Evolutionary conservation across 2,888 invertebrate species (phyloP).

Genomic region (Drosophila phalerata): DNA sequence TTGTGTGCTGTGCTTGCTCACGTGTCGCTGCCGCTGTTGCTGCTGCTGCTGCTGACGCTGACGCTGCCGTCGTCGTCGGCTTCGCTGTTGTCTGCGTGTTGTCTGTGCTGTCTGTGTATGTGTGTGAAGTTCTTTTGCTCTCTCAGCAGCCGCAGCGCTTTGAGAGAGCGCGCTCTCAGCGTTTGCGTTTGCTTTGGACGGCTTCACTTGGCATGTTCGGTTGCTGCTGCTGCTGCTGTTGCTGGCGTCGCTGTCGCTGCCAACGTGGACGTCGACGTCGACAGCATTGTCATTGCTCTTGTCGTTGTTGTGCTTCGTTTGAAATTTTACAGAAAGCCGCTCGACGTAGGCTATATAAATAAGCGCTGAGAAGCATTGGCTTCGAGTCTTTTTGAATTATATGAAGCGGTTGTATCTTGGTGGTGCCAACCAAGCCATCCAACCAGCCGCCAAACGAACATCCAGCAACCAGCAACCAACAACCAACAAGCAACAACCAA

Average conservation of each 20-base stretch:
- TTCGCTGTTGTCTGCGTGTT: not conserved
- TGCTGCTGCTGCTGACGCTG: slow-evolving; percentile 19
- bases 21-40: slow-evolving; percentile 52
- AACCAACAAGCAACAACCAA: slow-evolving; percentile 37
- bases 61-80: slow-evolving; percentile 21
- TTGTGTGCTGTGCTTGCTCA: slow-evolving; percentile 60
- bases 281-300: slow-evolving; percentile 53
- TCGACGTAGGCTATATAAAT: slow-evolving; percentile 86
- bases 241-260: slow-evolving; percentile 31
- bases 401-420: slow-evolving; percentile 86
- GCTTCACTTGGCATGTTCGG: slow-evolving; percentile 63
- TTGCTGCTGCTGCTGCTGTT: slow-evolving; percentile 37
- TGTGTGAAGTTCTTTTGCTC: slow-evolving; percentile 69
- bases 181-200: slow-evolving; percentile 49
- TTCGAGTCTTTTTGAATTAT: slow-evolving; percentile 86
- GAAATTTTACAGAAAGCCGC: slow-evolving; percentile 82
- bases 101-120: slow-evolving; percentile 29
- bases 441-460: slow-evolving; percentile 42
- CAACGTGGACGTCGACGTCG: slow-evolving; percentile 20
- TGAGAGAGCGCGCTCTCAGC: slow-evolving; percentile 41
- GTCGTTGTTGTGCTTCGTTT: slow-evolving; percentile 36
- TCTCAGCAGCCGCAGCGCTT: slow-evolving; percentile 56
- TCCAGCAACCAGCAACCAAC: slow-evolving; percentile 42
- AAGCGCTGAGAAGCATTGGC: slow-evolving; percentile 86
- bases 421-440: slow-evolving; percentile 66